These are phyloP conservation scores for Decapterus maruadsi DNA, from an alignment of 2,797 vertebrate species.

Conservation along the genomic window DNA sequence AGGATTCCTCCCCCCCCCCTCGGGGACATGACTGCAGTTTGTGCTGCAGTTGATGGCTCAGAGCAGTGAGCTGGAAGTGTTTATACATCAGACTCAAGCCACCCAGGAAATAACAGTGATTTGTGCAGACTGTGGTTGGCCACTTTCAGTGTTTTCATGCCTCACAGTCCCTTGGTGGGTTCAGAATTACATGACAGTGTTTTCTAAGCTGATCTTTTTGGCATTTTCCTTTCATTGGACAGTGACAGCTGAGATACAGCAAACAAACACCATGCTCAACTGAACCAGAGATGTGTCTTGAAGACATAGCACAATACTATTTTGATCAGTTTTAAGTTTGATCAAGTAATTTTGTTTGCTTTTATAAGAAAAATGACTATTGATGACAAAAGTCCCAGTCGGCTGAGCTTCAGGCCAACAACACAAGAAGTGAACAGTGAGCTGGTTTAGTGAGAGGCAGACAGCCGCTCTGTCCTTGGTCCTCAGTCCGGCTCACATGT, in stretches of 20 bases:
- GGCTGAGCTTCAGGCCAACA: constrained; percentile 26
- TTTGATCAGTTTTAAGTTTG: neutral
- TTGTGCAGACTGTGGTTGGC: constrained; percentile 34
- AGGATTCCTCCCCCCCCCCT: constrained; percentile 27
- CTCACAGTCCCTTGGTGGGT: constrained; percentile 8
- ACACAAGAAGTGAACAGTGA: constrained; percentile 3
- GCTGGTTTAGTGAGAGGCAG: neutral
- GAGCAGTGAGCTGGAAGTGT: constrained; percentile 52
- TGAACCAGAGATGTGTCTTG: neutral
- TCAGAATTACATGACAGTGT: constrained; percentile 7
- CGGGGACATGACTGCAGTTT: constrained; percentile 48
- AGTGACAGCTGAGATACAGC: neutral
- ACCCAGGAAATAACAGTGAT: constrained; percentile 42
- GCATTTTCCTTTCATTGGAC: neutral
- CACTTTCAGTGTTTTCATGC: constrained; percentile 15
- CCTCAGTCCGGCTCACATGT: constrained; percentile 39
- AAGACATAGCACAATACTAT: neutral
- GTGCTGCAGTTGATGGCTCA: constrained; percentile 46
- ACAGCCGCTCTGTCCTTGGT: constrained; percentile 8
- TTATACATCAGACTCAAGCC: constrained; percentile 33
- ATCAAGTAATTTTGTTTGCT: too few relatives aligned
- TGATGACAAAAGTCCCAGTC: neutral
- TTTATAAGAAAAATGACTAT: neutral
- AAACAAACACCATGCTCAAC: neutral
- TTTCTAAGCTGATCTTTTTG: neutral